A percentile compares a stretch with the other conserved stretches of the same genome.
phyloP scores from a whole-genome alignment of 1,140 invertebrate species.

The Drosophila kepulauana region DNA sequence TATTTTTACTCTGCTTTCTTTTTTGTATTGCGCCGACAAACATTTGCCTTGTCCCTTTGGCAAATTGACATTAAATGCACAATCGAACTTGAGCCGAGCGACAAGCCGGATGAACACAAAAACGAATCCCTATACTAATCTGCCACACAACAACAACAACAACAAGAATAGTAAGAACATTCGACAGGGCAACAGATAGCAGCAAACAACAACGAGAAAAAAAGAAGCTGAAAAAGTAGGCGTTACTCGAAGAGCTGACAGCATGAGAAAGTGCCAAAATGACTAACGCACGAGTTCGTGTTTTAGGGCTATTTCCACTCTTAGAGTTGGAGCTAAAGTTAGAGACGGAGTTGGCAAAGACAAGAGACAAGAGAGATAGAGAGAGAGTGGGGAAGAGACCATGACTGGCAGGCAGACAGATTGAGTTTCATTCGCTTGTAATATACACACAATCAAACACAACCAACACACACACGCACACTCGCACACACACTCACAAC shows the following conservation, averaged over 20 bases:
- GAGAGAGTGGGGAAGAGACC: constrained; percentile 7
- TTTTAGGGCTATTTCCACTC: constrained; percentile 18
- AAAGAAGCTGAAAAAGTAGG: constrained; percentile 45
- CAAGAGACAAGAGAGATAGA: neutral
- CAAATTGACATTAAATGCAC: constrained; percentile 77
- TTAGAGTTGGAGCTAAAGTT: constrained; percentile 1
- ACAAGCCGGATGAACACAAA: constrained; percentile 25
- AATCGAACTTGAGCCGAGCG: constrained; percentile 56
- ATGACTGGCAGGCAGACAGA: constrained; percentile 66
- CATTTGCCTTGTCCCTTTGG: constrained; percentile 54
- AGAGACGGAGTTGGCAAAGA: neutral
- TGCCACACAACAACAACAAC: constrained; percentile 12
- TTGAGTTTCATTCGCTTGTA: constrained; percentile 79
- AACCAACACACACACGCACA: constrained; percentile 10
- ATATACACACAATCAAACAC: constrained; percentile 61
- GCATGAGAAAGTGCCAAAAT: constrained; percentile 79
- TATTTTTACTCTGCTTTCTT: constrained; percentile 26
- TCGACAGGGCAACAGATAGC: constrained; percentile 17
- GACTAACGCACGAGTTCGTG: constrained; percentile 67
- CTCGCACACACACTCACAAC: neutral
- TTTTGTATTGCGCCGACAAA: constrained; percentile 30
- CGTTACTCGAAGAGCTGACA: constrained; percentile 72
- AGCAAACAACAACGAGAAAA: constrained; percentile 1
- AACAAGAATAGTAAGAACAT: constrained; percentile 7
- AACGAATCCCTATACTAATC: constrained; percentile 21